Base-by-base conservation (phyloP, 2,888 invertebrate species). In the Resseliella maxima region DNA sequence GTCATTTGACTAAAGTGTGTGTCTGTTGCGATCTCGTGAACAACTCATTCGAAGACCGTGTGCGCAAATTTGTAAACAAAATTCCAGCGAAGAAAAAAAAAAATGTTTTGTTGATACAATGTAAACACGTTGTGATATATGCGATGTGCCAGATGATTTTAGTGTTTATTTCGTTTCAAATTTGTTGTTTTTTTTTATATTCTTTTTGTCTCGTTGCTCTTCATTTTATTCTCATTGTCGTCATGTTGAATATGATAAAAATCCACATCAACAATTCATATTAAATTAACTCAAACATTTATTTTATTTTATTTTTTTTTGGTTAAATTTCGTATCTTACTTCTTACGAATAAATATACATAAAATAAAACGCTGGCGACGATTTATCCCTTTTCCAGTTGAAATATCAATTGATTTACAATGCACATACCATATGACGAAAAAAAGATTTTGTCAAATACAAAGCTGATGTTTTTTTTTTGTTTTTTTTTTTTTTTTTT, bases 231-330 rank as follows among this genome's bases (percentile, higher is more conserved):
- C 8, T 72, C 18, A 35, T 35, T 72, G 72, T 72, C 31, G 72
- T 35, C 72, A 72, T 72, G 15, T 3, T 72, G 72, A 72, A 72
- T 72, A 72, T 72, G 72, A 72, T 35, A 72, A 72, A 72, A 72
- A 0, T 12, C 5, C 31, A 72, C 3, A 72, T 72, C n/a, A 31
- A 59, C 59, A 59, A 59, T 59, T 59, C 15, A 59, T 59, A 59
- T 27, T 59, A n/a, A 59, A 59, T 59, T 24, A 59, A 50, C 50
- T 50, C 10, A 18, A 12, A 12, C 50, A 18, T 24, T 59, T 3
- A 12, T 18, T 59, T 5, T n/a, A 27, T 12, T 59, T 59, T 24
- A 24, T 21, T 50, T 8, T n/a, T 24, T 3, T n/a, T n/a, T n/a
- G n/a, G n/a, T n/a, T n/a, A n/a, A n/a, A n/a, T n/a, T n/a, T n/a